Evolutionary conservation across 1,140 invertebrate genomes (phyloP), one percentile per base, ranked within the genome.

Genomic region (Pectinophora gossypiella): DNA sequence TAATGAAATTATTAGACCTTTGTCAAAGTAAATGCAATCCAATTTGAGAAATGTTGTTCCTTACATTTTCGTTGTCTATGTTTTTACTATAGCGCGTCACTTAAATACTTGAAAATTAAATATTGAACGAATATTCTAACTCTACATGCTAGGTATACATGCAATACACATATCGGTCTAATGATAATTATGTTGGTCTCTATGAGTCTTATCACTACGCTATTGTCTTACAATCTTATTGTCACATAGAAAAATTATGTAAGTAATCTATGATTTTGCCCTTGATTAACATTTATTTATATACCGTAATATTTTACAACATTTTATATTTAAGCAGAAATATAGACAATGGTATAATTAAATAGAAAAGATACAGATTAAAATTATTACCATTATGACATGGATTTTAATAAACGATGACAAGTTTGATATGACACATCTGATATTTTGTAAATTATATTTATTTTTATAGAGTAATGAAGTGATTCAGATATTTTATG

Each of bases 191-290:
- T 51, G 48, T 64, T 74, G 68, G 71, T 71, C 65, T 65, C 52
- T 67, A 56, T 58, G 36, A 15, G 12, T 27, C 51, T 59, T 64
- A 64, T 47, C 4, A 18, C 61, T 64, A 68, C 51, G 38, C 66
- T 70, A 74, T 76, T 72, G 68, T 74, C 60, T 63, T 72, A 72
- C 58, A 67, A 56, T n/a, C 54, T 49, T 77, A 72, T 69, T 70
- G 68, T 74, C 67, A 67, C 60, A 64, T 64, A 68, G 55, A 72
- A 66, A 61, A 40, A 32, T n/a, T 40, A 40, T 40, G 36, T n/a
- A n/a, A n/a, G n/a, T n/a, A n/a, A 15, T 16, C 36, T 40, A 15
- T 40, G 12, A 6, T 27, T 27, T 27, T 27, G 12, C 5, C 23
- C 23, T 27, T 12, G 23, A 27, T 27, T 27, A 27, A 27, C 36